Evolutionary conservation across 2,113 vertebrate species (phyloP).

Genomic region (Pao palembangensis): DNA sequence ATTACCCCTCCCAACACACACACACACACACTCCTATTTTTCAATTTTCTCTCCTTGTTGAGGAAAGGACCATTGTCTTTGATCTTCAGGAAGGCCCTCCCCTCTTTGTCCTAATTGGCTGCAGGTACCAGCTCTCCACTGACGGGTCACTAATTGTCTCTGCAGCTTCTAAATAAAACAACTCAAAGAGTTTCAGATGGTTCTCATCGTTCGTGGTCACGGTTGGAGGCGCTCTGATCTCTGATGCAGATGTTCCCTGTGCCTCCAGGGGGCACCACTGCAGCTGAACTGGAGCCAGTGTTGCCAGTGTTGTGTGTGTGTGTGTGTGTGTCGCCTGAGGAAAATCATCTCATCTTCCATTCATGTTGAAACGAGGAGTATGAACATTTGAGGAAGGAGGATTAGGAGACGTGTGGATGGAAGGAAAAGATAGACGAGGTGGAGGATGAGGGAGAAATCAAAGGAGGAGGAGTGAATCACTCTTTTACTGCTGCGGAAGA

Average conservation of each 20-base stretch:
- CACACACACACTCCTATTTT: background rate
- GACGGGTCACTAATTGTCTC: slow-evolving; percentile 4
- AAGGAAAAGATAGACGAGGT: background rate
- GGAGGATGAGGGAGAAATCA: background rate
- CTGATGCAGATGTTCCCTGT: no score
- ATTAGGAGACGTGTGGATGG: slow-evolving; percentile 17
- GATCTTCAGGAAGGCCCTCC: no score
- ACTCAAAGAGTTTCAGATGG: no score
- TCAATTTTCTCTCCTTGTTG: slow-evolving; percentile 39
- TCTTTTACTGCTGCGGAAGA: slow-evolving; percentile 31
- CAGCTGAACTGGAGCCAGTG: no score
- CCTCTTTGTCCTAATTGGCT: slow-evolving; percentile 13
- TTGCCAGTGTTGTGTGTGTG: background rate
- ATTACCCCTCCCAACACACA: slow-evolving; percentile 45
- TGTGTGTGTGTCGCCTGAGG: slow-evolving; percentile 26
- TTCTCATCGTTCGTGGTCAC: no score
- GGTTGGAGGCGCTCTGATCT: no score
- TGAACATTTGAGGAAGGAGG: slow-evolving; percentile 18
- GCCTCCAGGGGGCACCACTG: no score
- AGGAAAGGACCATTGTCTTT: slow-evolving; percentile 47
- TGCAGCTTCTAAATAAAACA: no score
- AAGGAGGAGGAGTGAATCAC: slow-evolving; percentile 18
- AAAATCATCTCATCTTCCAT: slow-evolving; percentile 51
- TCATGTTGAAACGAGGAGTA: slow-evolving; percentile 57
- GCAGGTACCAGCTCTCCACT: background rate